Base-by-base conservation (phyloP, 2,888 invertebrate species). In the Eupithecia pulchellata region DNA sequence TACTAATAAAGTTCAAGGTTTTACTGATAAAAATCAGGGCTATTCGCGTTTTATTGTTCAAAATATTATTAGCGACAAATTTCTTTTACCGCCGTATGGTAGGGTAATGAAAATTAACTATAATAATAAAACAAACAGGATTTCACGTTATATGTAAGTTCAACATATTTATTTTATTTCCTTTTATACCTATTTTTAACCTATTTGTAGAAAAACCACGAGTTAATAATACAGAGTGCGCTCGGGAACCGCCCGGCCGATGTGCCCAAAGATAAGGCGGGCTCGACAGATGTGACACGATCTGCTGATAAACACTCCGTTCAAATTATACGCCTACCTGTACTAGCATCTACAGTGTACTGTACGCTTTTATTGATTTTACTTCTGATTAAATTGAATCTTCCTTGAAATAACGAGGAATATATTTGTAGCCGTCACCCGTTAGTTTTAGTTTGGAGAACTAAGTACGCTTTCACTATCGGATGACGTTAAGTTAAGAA, bases 271-370 rank as follows among this genome's bases (percentile, higher is more conserved):
- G 77, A 77, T 77, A 77, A 75, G 66, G 52, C 36, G 64, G 64
- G 71, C 68, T 47, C 42, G 68, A 77, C 75, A 74, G 75, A 77
- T 75, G 75, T 67, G 77, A 77, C 77, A 73, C 72, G 74, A 74
- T 75, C 60, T 2, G 6, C 20, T 27, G 77, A 75, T 77, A 75
- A 68, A 17, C 55, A 65, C 32, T 64, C 58, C 55, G 63, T 74
- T 68, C 63, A 66, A 77, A 67, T 75, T 72, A 75, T 75, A 72
- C 71, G 47, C 52, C 52, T 52, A 11, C 52, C 52, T 25, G 52
- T 25, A 25, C 17, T 9, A n/a, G n/a, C 20, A 47, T 25, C 42
- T 47, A 47, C 42, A 20, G n/a, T 42, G 47, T 47, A 64, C 29
- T 30, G 27, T 25, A 32, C 32, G 34, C 30, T 9, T 61, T 69